Conservation (phyloP, 2,113 vertebrate genomes). For the Nerophis ophidion region DNA sequence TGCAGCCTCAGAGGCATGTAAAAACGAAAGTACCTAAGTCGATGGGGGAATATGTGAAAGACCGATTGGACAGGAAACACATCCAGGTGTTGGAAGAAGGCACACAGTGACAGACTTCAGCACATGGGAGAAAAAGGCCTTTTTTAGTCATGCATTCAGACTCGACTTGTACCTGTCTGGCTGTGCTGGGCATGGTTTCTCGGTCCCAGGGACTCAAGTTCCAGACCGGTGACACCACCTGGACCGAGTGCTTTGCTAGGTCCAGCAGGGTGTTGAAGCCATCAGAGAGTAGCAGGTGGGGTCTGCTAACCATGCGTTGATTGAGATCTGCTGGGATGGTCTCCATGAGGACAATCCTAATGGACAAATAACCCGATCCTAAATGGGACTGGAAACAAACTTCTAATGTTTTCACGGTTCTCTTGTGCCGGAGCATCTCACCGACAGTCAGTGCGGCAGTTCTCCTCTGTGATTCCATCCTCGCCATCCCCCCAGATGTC, state of each 20-base stretch:
- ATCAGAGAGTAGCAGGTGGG: constrained; percentile 77
- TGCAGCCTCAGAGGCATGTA: too few relatives aligned
- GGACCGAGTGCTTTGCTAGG: constrained; percentile 81
- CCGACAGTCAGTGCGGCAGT: constrained; percentile 89
- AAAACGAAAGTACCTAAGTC: too few relatives aligned
- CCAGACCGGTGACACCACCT: constrained; percentile 90
- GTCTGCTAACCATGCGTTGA: constrained; percentile 72
- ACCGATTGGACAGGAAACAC: too few relatives aligned
- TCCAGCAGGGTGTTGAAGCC: constrained; percentile 85
- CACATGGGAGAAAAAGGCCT: too few relatives aligned
- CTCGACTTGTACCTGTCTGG: constrained; percentile 75
- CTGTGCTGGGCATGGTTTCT: constrained; percentile 68
- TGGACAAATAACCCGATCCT: background rate
- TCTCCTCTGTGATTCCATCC: constrained; percentile 89
- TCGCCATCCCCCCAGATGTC: constrained; percentile 87
- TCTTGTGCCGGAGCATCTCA: constrained; percentile 64
- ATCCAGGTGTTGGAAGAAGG: too few relatives aligned
- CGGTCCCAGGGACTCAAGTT: constrained; percentile 61
- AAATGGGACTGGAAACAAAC: constrained; percentile 7
- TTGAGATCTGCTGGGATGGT: constrained; percentile 84
- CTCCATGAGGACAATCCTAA: constrained; percentile 85
- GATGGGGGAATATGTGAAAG: too few relatives aligned
- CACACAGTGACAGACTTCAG: too few relatives aligned
- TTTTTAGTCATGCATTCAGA: background rate
- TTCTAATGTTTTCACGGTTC: background rate